Base-by-base conservation (phyloP, 2,797 vertebrate species). In the Limnodromus scolopaceus region DNA sequence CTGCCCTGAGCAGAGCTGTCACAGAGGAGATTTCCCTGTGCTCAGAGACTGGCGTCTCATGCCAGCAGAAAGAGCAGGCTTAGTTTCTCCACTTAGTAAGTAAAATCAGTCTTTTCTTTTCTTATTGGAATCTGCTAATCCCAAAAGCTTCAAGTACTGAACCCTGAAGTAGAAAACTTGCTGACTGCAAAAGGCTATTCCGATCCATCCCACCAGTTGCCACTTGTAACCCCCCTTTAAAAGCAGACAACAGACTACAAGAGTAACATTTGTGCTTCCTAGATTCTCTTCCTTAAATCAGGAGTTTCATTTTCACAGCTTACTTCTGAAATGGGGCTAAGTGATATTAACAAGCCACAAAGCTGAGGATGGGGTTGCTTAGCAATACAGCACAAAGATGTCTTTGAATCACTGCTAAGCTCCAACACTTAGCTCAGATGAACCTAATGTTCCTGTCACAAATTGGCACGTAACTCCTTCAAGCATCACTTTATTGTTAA, bases 301-400 rank as follows among this genome's bases (percentile, higher is more conserved):
- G 78, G 75, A 61, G 43, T 38, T 79, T 34, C 0, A 5, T 34
- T 69, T 61, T 76, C 75, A 77, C 72, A 91, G 87, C 38, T 92
- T 11, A 0, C 75, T 74, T 68, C 84, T 74, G 68, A 55, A 48
- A 12, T 5, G 36, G 74, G 75, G 30, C 30, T 87, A 54, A 43
- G 69, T 28, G 34, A n/a, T 38, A 10, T 5, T 51, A 34, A 18
- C 27, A 10, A 51, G n/a, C 3, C 38, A 6, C 22, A 58, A 70
- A 93, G 93, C 95, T 84, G 96, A 84, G 76, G 70, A 84, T 53
- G 82, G 91, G 82, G 97, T 89, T 98, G 97, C 97, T 98, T 83
- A 97, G 97, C 97, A 97, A 95, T 96, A 74, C 71, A 68, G 85
- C 90, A 96, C 82, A 91, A 91, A 78, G 83, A 77, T 88, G 63